Evolutionary conservation across 2,797 vertebrate genomes (phyloP).

Genomic region (Rhinella marina): DNA sequence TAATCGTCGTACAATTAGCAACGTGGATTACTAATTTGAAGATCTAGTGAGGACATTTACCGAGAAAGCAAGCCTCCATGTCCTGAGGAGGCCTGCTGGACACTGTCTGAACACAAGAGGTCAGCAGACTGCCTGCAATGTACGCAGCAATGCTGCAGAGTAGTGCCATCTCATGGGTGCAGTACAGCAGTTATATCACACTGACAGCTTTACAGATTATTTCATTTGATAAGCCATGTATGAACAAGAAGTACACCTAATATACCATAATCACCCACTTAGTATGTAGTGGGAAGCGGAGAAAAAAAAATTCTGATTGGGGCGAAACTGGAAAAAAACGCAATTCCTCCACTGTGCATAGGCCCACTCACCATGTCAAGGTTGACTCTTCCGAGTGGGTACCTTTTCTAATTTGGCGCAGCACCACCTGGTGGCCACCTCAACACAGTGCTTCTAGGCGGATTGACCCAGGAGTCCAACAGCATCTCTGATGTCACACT

Average conservation of each 20-base stretch:
- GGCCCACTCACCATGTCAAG: no score
- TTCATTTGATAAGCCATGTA: not conserved
- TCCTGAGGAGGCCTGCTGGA: not conserved
- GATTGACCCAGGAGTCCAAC: no score
- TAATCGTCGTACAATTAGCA: not conserved
- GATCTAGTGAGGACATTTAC: not conserved
- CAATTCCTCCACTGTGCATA: no score
- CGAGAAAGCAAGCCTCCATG: not conserved
- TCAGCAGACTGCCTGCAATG: constrained; percentile 24
- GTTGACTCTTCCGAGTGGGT: no score
- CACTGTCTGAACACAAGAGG: not conserved
- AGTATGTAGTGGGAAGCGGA: no score
- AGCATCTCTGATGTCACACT: no score
- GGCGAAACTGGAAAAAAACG: no score
- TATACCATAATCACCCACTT: no score
- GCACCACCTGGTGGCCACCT: no score
- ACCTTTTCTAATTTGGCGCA: no score
- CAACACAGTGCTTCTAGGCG: no score
- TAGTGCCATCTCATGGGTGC: not conserved
- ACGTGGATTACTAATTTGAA: not conserved
- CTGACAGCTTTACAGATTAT: not conserved
- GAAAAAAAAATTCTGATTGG: no score
- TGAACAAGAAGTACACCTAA: not conserved
- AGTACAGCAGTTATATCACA: not conserved
- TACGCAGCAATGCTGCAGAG: not conserved